Base-by-base conservation (phyloP, 2,797 vertebrate genomes). In the Selene dorsalis region DNA sequence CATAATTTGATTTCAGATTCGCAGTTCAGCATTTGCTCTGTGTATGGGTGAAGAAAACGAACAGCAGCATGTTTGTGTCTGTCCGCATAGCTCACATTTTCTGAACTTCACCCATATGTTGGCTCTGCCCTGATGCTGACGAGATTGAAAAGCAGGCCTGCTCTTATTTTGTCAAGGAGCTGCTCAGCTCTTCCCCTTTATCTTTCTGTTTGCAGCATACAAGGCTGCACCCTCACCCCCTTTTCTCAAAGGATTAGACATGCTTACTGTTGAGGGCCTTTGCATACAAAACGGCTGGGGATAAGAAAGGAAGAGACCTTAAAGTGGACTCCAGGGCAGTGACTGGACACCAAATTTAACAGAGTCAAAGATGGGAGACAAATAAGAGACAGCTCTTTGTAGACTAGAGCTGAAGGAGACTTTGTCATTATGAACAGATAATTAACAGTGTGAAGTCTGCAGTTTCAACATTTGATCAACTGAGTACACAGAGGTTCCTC, bases 1-100 rank as follows among this genome's bases (percentile, higher is more conserved):
- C 84, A 71, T 89, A 88, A 92, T 92, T 91, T 91, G 80, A 92
- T 93, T 93, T 92, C 82, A 91, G 82, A 91, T 83, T 64, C 22
- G 17, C 66, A 67, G 81, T 57, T 84, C 82, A 88, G 81, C 69
- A 87, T 85, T 84, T 82, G 68, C 79, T 73, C 70, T 83, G 84
- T 75, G 73, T 84, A 79, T 74, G 77, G 73, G 62, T 79, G 38
- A 57, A 71, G 65, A 66, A 77, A 88, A 81, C 9, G 47, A 82
- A 73, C 39, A 60, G 66, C 72, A 48, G 61, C 58, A 13, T 77
- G 35, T 73, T 76, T 70, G 4, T 53, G 26, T 79, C 84, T 26
- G 73, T 77, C 77, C 74, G 52, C 75, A 77, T 73, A 20, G 7
- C 55, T 84, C n/a, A 7, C 68, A 52, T 81, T 71, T 64, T 28